phyloP scores from a whole-genome alignment of 1,140 invertebrate species.

The Lepidotrigona ventralis region DNA sequence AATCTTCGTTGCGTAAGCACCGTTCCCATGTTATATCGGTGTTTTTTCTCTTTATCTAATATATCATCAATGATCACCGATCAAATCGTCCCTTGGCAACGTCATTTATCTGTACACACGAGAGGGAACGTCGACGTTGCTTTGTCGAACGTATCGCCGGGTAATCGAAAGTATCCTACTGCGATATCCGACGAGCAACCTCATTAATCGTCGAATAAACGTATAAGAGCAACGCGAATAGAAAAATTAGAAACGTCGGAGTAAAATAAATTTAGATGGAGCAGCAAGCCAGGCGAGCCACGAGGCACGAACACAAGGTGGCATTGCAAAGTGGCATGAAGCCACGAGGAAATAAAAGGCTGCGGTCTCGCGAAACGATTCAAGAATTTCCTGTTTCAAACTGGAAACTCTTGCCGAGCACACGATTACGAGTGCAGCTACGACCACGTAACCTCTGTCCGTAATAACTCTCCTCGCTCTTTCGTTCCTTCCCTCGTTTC shows the following conservation, averaged over 20 bases:
- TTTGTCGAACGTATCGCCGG: not conserved
- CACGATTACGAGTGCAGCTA: slow-evolving; percentile 46
- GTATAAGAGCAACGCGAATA: not conserved
- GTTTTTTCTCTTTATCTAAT: slow-evolving; percentile 28
- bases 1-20: slow-evolving; percentile 40
- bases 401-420: not conserved
- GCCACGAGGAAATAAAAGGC: not conserved
- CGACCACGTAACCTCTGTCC: slow-evolving; percentile 59
- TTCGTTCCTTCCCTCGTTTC: not conserved
- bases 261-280: too few relatives aligned
- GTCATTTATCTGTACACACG: slow-evolving; percentile 30
- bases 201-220: slow-evolving; percentile 29
- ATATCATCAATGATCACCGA: slow-evolving; percentile 32
- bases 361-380: not conserved
- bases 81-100: slow-evolving; percentile 33
- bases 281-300: not conserved
- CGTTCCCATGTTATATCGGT: slow-evolving; percentile 30
- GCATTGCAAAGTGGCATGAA: too few relatives aligned
- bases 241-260: not conserved
- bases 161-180: not conserved
- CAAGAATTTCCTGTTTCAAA: slow-evolving; percentile 30
- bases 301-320: not conserved
- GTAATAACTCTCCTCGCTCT: slow-evolving; percentile 49
- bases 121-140: not conserved
- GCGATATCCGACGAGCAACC: slow-evolving; percentile 32